phyloP scores from a whole-genome alignment of 1,140 invertebrate genomes.

The Aphidius gifuensis region DNA sequence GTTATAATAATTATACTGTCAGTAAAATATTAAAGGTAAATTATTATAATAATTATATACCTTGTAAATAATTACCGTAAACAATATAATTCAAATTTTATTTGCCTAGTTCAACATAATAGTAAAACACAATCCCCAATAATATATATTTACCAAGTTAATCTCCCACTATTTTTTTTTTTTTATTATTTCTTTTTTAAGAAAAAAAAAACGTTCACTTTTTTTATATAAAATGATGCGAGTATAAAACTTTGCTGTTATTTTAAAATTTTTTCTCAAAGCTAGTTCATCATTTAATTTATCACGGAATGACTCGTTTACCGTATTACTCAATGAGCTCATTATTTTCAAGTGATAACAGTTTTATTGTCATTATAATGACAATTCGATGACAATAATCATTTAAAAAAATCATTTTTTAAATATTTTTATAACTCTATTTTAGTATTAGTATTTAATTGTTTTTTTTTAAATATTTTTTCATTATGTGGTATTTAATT shows the following conservation, averaged over 20 bases:
- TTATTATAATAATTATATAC: too few relatives aligned
- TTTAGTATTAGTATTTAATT: neutral
- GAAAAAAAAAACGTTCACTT: constrained; percentile 39
- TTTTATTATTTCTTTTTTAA: too few relatives aligned
- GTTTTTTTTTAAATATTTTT: neutral
- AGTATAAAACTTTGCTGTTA: constrained; percentile 35
- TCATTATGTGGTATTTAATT: constrained; percentile 10
- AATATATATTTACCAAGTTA: neutral
- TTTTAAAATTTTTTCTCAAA: constrained; percentile 31
- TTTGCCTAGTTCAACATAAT: too few relatives aligned
- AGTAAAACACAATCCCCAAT: too few relatives aligned
- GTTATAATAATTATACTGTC: too few relatives aligned
- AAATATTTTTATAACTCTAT: neutral
- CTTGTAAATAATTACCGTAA: too few relatives aligned
- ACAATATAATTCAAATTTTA: too few relatives aligned
- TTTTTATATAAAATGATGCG: constrained; percentile 42
- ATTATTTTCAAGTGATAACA: too few relatives aligned
- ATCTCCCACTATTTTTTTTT: constrained; percentile 37
- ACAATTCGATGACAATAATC: constrained; percentile 10
- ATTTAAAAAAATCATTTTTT: neutral
- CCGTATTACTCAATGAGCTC: neutral
- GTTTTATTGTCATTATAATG: neutral
- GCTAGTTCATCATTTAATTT: constrained; percentile 20
- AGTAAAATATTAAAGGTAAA: too few relatives aligned
- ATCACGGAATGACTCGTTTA: neutral